A percentile compares a stretch with the other conserved stretches of the same genome.
These are phyloP conservation scores for Oncorhynchus keta DNA, from an alignment of 2,113 vertebrate genomes.

Conservation along the genomic window DNA sequence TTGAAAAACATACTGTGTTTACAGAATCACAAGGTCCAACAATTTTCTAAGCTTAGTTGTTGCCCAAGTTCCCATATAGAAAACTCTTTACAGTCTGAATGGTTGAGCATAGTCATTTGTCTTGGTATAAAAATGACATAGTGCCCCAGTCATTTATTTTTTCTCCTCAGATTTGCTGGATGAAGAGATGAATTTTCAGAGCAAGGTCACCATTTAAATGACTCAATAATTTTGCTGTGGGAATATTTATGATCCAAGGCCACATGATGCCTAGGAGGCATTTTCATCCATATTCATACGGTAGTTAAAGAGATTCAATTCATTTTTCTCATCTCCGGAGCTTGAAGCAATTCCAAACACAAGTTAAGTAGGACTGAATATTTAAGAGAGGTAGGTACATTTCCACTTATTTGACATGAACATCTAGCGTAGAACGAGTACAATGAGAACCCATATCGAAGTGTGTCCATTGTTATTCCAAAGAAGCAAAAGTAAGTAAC, in stretches of 20 bases:
- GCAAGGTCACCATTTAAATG: slow-evolving; percentile 23
- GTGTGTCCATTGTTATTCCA: neutral
- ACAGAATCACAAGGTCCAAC: neutral
- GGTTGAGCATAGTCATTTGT: no score
- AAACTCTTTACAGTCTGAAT: no score
- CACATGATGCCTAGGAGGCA: slow-evolving; percentile 11
- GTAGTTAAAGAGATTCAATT: slow-evolving; percentile 25
- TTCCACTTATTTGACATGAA: no score
- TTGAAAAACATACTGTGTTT: neutral
- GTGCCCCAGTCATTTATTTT: slow-evolving; percentile 11
- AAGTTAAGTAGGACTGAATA: neutral
- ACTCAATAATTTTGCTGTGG: slow-evolving; percentile 23
- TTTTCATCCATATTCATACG: slow-evolving; percentile 25
- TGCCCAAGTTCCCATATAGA: neutral
- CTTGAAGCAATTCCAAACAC: slow-evolving; percentile 16
- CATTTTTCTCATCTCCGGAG: slow-evolving; percentile 34
- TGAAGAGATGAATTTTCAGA: neutral
- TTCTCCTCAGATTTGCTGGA: slow-evolving; percentile 22
- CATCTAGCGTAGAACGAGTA: neutral
- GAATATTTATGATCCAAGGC: slow-evolving; percentile 33
- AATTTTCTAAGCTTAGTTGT: neutral
- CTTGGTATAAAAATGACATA: slow-evolving; percentile 1
- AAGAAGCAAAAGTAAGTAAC: neutral
- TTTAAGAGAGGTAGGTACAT: neutral
- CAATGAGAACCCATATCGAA: neutral